Percentiles rank a stretch among this genome's conserved stretches.
Evolutionary conservation across 1,140 invertebrate genomes (phyloP).

Genomic region (Microplitis mediator): DNA sequence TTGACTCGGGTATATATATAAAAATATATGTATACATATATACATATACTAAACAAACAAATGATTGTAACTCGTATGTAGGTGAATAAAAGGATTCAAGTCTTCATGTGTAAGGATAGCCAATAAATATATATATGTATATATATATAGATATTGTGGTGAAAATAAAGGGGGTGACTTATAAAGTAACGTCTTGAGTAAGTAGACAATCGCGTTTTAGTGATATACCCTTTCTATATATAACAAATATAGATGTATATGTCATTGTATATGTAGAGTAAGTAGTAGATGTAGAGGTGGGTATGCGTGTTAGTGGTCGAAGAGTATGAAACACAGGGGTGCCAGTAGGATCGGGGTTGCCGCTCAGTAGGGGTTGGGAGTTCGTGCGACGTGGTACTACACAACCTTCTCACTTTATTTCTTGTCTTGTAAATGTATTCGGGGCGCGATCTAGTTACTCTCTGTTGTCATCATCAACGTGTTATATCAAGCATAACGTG

Average conservation of each 20-base stretch:
- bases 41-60: too few species aligned
- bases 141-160: neutral
- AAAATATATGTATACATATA: too few species aligned
- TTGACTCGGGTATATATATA: too few species aligned
- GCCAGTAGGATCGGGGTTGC: conserved; percentile 15
- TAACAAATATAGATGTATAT: neutral
- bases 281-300: neutral
- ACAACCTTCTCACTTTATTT: neutral
- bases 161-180: neutral
- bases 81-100: too few species aligned
- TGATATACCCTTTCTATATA: neutral
- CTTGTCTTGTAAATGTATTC: neutral
- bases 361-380: conserved; percentile 28
- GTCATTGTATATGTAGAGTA: neutral
- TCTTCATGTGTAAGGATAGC: neutral
- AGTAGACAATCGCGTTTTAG: conserved; percentile 13
- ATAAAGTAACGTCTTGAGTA: neutral
- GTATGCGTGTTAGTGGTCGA: neutral
- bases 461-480: neutral
- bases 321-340: neutral
- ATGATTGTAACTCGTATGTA: too few species aligned
- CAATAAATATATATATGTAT: neutral
- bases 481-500: neutral
- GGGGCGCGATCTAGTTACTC: neutral
- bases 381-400: conserved; percentile 10